Evolutionary conservation across 2,888 invertebrate genomes (phyloP), one percentile per base, ranked within the genome.

Genomic region (Epinotia demarniana): DNA sequence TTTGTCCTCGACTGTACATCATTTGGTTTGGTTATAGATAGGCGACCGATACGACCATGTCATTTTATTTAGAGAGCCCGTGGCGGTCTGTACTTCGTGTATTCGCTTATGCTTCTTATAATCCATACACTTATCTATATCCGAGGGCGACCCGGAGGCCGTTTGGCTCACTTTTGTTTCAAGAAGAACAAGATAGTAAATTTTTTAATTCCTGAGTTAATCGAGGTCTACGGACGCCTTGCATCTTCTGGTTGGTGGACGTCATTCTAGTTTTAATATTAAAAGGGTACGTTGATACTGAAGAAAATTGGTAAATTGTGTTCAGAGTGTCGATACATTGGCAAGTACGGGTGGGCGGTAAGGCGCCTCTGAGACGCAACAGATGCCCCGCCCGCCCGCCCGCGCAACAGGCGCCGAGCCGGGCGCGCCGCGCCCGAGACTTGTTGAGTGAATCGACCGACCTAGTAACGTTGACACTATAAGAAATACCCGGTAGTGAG

Each of bases 371-470:
- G 86, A 89, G 93, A 89, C 92, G 93, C 93, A 93, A 93, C 93
- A 93, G 93, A 92, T 90, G 84, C 87, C 86, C 88, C 89, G 85
- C 85, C 88, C 87, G 85, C 85, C 88, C 87, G 83, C 84, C 81
- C 85, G 89, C 89, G 92, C 93, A 92, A 93, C 92, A 91, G 92
- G 91, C 90, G 87, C 89, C 87, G 71, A 61, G 60, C 66, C 70
- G 70, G 75, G 58, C 75, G 71, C 60, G 39, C 75, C 75, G 88
- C 87, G 85, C 88, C 89, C 88, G 88, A 87, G 88, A 92, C 93
- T 93, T 94, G 93, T 94, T 94, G 69, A 68, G 57, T 23, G 93
- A 93, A 94, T 93, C 93, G 93, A 94, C 93, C 93, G 93, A 94
- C 93, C 93, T 93, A 93, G 88, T 92, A 93, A 94, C 90, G 90